A percentile compares a stretch with the other conserved stretches of the same genome.
These are phyloP conservation scores for rabbit (Oryctolagus cuniculus) DNA, from an alignment of 2,113 vertebrate genomes.

Conservation along the genomic window DNA sequence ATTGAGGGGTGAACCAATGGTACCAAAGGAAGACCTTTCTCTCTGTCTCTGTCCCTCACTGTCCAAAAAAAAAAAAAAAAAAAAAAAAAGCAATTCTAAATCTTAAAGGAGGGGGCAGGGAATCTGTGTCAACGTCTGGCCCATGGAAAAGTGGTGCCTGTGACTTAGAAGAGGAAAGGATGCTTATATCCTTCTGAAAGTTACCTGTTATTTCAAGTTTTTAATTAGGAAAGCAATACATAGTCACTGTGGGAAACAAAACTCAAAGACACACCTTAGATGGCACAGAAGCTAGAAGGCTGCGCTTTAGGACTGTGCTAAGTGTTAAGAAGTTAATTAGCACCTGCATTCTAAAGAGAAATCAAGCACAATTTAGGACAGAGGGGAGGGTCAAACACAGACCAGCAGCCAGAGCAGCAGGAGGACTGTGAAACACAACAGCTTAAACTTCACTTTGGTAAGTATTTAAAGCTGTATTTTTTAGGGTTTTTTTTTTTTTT, in stretches of 20 bases:
- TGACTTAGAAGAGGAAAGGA: neutral
- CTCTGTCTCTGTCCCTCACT: too few species aligned
- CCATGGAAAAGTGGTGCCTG: neutral
- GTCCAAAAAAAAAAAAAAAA: too few species aligned
- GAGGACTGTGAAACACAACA: neutral
- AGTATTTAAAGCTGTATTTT: conserved; percentile 13
- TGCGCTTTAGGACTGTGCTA: conserved; percentile 39
- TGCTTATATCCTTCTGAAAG: neutral
- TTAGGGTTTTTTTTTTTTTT: neutral
- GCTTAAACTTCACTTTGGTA: neutral
- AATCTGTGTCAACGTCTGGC: neutral
- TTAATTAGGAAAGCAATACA: conserved; percentile 74
- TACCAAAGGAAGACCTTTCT: too few species aligned
- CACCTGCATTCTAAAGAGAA: conserved; percentile 70
- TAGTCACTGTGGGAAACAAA: conserved; percentile 22
- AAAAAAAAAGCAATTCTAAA: neutral
- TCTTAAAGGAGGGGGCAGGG: neutral
- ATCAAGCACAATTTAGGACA: conserved; percentile 49
- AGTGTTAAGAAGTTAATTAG: conserved; percentile 79
- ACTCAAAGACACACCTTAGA: conserved; percentile 54
- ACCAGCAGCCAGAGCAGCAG: too few species aligned
- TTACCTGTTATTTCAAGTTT: conserved; percentile 65
- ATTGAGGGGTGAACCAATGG: too few species aligned
- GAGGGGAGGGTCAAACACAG: neutral
- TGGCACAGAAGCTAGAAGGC: conserved; percentile 35